Evolutionary conservation across 2,113 vertebrate genomes (phyloP), one percentile per base, ranked within the genome.

Genomic region (Oplegnathus fasciatus): DNA sequence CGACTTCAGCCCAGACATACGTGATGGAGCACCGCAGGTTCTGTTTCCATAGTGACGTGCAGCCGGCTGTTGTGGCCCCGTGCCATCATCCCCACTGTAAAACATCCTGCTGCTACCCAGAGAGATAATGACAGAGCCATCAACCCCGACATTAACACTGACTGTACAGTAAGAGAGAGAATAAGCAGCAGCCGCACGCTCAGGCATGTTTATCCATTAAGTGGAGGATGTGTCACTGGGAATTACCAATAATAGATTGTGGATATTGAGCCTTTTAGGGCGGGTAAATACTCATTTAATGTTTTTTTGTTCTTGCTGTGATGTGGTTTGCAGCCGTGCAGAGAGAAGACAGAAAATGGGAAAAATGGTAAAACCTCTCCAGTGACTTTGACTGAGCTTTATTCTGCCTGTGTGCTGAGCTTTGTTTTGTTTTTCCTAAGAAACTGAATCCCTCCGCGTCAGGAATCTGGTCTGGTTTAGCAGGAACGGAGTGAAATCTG

Each of bases 41-140:
- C 57, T 18, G 77, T 85, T 80, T 30, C 77, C 83, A 85, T 80
- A 42, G 83, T 14, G 57, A 80, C 0, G 10, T 26, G 50, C 22
- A 37, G 68, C 69, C 40, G 37, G 72, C 42, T 30, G 64, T 42
- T 0, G 57, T 65, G 65, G 80, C 64, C 7, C 34, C 1, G 55
- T 44, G 54, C 20, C 81, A 46, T 70, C 64, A 4, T 17, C 17
- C 2, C 32, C 5, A 9, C 50, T 20, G 37, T 44, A 5, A 80
- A 61, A 48, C 83, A 37, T 69, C 54, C 46, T 46, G 60, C 69
- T 14, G 60, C 58, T 42, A 1, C 42, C 30, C 54, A 20, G 26
- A 14, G 78, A 60, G 84, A 73, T 73, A 68, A 68, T 82, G 67
- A 86, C 54, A 13, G 71, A 66, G 58, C 57, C 10, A 22, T 37